Percentiles rank a stretch among this genome's conserved stretches.
These are phyloP conservation scores for Belonocnema kinseyi DNA, from an alignment of 1,140 invertebrate species.

Conservation along the genomic window DNA sequence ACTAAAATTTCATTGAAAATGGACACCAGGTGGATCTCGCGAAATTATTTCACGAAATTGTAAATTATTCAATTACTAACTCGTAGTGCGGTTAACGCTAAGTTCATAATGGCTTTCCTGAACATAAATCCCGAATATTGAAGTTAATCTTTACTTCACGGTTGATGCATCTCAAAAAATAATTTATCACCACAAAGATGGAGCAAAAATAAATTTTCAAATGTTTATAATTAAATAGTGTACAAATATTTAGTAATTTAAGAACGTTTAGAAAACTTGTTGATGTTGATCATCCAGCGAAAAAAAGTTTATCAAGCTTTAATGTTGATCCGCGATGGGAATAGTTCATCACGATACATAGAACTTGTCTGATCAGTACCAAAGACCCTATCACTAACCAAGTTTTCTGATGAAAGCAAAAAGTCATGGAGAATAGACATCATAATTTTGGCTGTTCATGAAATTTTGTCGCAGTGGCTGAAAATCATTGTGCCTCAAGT, in stretches of 20 bases:
- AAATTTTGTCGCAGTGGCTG: too few species aligned
- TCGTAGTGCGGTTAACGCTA: neutral
- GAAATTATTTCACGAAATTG: constrained; percentile 50
- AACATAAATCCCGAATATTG: neutral
- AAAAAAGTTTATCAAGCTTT: constrained; percentile 59
- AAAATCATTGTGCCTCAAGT: too few species aligned
- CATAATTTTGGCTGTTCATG: too few species aligned
- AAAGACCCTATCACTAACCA: constrained; percentile 42
- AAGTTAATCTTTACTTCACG: neutral
- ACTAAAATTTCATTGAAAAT: constrained; percentile 48
- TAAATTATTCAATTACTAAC: constrained; percentile 30
- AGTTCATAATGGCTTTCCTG: constrained; percentile 1
- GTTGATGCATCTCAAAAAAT: neutral
- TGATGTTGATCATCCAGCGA: neutral
- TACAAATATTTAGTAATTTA: neutral
- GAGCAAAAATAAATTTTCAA: too few species aligned
- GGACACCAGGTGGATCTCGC: constrained; percentile 62
- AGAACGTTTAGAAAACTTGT: neutral
- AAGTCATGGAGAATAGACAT: too few species aligned
- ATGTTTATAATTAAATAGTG: too few species aligned
- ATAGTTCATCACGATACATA: constrained; percentile 61
- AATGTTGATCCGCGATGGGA: constrained; percentile 53
- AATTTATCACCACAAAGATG: too few species aligned
- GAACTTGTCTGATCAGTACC: constrained; percentile 61
- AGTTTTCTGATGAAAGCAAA: neutral